Percentiles rank a stretch among this genome's conserved stretches.
Evolutionary conservation across 2,888 invertebrate species (phyloP).

Genomic region (Monochamus alternatus): DNA sequence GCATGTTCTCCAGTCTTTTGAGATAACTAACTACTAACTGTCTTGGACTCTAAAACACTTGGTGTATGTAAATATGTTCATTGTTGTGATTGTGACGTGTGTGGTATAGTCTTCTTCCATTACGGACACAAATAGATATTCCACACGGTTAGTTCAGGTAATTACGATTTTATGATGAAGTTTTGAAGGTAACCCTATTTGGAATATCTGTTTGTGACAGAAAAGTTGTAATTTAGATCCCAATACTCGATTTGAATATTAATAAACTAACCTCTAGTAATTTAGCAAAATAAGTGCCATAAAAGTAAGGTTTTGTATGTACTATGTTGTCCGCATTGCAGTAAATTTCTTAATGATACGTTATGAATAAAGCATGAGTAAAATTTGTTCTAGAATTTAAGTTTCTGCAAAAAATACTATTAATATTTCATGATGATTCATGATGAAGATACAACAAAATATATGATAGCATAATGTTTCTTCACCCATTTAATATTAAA

Average conservation of each 20-base stretch:
- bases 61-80: slow-evolving; percentile 32
- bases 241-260: neutral
- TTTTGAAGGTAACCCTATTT: too few relatives aligned
- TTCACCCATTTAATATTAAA: too few relatives aligned
- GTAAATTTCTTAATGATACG: too few relatives aligned
- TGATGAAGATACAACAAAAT: too few relatives aligned
- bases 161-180: too few relatives aligned
- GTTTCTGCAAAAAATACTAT: too few relatives aligned
- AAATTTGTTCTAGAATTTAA: too few relatives aligned
- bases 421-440: too few relatives aligned
- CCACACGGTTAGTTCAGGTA: too few relatives aligned
- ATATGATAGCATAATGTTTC: too few relatives aligned
- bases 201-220: slow-evolving; percentile 26
- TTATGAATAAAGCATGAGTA: neutral
- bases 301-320: neutral
- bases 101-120: slow-evolving; percentile 29
- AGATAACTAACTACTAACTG: slow-evolving; percentile 16
- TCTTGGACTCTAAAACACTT: slow-evolving; percentile 21
- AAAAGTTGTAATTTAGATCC: slow-evolving; percentile 31
- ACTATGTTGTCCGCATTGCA: too few relatives aligned
- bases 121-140: neutral
- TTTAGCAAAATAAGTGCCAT: neutral
- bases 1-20: slow-evolving; percentile 15
- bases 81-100: slow-evolving; percentile 38
- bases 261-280: neutral